Percentiles rank a stretch among this genome's conserved stretches.
phyloP scores from a whole-genome alignment of 2,797 vertebrate species.

The Gadopsis bispinosus region DNA sequence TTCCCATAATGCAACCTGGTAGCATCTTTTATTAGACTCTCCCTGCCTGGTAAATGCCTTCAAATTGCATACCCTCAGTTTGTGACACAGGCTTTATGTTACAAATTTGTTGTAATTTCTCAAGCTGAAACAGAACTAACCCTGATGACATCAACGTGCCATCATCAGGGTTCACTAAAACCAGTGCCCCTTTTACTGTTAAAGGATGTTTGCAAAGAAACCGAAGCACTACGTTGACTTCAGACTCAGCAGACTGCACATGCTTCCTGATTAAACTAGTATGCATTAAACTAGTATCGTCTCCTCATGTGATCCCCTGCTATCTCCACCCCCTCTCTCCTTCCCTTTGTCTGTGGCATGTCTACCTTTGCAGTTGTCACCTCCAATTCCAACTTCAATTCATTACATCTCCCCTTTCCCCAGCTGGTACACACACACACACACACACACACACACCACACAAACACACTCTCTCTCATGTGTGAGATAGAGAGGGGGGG shows the following conservation, averaged over 20 bases:
- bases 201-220: slow-evolving; percentile 6
- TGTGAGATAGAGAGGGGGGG: neutral
- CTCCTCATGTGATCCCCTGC: slow-evolving; percentile 42
- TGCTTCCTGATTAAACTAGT: neutral
- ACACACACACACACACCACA: slow-evolving; percentile 10
- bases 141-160: neutral
- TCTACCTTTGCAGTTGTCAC: slow-evolving; percentile 71
- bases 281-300: neutral
- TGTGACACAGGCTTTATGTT: neutral
- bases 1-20: neutral
- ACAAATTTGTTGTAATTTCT: neutral
- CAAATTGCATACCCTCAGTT: neutral
- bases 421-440: slow-evolving; percentile 16
- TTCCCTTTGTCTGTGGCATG: slow-evolving; percentile 34
- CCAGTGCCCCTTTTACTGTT: neutral
- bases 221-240: neutral
- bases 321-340: neutral
- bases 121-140: neutral
- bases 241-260: neutral
- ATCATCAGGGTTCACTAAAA: neutral
- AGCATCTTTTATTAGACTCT: neutral
- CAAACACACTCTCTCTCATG: neutral
- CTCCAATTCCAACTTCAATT: slow-evolving; percentile 73
- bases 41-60: neutral
- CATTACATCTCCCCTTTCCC: slow-evolving; percentile 57